A percentile compares a stretch with the other conserved stretches of the same genome.
phyloP scores from a whole-genome alignment of 2,888 invertebrate species.

The Drosophila anomelani region DNA sequence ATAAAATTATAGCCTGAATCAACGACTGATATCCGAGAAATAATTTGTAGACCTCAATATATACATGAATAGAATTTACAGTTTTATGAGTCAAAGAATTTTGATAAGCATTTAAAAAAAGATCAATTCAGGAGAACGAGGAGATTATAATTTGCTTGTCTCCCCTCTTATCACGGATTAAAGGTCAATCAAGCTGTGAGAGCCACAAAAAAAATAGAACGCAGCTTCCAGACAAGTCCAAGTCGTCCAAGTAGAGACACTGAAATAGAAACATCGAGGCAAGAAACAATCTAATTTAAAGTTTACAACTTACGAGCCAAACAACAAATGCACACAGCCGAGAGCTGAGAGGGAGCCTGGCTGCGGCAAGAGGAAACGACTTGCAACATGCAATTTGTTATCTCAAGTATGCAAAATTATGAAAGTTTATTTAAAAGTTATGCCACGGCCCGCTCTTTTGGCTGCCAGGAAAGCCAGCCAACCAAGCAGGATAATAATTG shows the following conservation, averaged over 20 bases:
- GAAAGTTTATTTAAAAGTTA: constrained; percentile 78
- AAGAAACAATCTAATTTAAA: constrained; percentile 77
- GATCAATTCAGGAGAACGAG: not conserved
- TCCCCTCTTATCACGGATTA: constrained; percentile 13
- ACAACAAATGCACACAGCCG: constrained; percentile 48
- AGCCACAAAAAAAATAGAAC: not conserved
- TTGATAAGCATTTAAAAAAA: not conserved
- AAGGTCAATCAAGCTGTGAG: constrained; percentile 20
- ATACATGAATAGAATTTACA: not conserved
- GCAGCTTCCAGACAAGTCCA: constrained; percentile 6
- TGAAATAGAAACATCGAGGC: constrained; percentile 40
- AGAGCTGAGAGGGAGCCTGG: not conserved
- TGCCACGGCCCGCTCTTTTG: constrained; percentile 66
- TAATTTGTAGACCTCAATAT: no score
- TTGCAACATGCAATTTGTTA: constrained; percentile 77
- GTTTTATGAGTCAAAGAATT: not conserved
- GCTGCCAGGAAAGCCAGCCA: constrained; percentile 56
- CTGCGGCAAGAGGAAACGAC: constrained; percentile 53
- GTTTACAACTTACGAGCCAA: constrained; percentile 60
- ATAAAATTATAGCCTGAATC: no score
- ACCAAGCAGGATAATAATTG: constrained; percentile 70
- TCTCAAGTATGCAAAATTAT: constrained; percentile 79
- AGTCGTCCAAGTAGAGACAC: not conserved
- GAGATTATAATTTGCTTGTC: not conserved
- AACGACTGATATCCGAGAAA: no score